A percentile compares a stretch with the other conserved stretches of the same genome.
These are phyloP conservation scores for Charadrius vociferus DNA, from an alignment of 2,113 vertebrate species.

Conservation along the genomic window DNA sequence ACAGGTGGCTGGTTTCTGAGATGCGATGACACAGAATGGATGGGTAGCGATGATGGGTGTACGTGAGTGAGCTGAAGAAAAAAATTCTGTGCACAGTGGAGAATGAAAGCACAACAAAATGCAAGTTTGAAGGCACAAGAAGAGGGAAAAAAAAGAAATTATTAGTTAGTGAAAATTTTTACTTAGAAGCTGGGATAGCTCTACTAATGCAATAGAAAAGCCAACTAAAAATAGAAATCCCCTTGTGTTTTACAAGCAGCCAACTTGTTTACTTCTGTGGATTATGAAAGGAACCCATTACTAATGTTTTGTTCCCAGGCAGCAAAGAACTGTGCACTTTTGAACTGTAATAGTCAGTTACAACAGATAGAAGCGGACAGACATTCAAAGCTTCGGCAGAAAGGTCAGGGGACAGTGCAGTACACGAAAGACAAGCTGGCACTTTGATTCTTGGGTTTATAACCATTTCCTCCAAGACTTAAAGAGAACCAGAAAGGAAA, in stretches of 20 bases:
- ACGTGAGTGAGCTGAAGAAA: conserved; percentile 77
- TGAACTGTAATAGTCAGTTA: conserved; percentile 38
- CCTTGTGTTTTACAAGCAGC: not conserved
- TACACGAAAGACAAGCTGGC: conserved; percentile 23
- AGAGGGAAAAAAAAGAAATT: conserved; percentile 71
- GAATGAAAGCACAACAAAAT: conserved; percentile 51
- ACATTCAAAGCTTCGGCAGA: conserved; percentile 46
- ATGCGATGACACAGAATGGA: conserved; percentile 75
- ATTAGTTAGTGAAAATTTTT: conserved; percentile 76
- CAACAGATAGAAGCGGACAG: conserved; percentile 43
- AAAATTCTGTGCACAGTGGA: conserved; percentile 39
- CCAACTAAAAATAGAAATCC: conserved; percentile 19
- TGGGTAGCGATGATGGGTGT: conserved; percentile 81
- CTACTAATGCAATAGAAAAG: not conserved
- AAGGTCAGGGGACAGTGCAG: conserved; percentile 33
- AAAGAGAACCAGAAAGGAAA: conserved; percentile 5
- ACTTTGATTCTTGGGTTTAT: not conserved
- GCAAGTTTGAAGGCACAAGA: conserved; percentile 60
- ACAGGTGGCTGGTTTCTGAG: conserved; percentile 80
- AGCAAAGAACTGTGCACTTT: conserved; percentile 27
- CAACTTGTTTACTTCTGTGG: conserved; percentile 37
- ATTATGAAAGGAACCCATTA: not conserved
- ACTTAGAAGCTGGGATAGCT: conserved; percentile 31
- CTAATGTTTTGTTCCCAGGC: conserved; percentile 10
- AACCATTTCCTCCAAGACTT: conserved; percentile 37